Evolutionary conservation across 2,797 vertebrate genomes (phyloP), one percentile per base, ranked within the genome.

Genomic region (Propithecus perrieri): DNA sequence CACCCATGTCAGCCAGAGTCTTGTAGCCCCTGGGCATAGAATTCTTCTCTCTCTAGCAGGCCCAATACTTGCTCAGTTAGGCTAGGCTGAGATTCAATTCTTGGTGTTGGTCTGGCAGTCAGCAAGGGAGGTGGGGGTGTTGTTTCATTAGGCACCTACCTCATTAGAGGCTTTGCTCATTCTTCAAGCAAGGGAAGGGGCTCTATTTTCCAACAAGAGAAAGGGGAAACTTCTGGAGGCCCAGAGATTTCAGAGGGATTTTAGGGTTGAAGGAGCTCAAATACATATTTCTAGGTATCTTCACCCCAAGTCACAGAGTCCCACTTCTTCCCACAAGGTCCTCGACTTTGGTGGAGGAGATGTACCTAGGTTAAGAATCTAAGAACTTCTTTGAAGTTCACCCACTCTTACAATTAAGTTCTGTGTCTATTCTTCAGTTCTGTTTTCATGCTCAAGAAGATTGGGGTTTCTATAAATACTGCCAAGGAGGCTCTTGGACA

Each of bases 401-500:
- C 38, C n/a, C 3, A 2, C 28, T 93, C 63, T 85, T 71, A n/a
- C 0, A 59, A 72, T 81, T 28, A 69, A n/a, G 28, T 69, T 55
- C 18, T 67, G 20, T 78, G 28, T 89, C 26, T 86, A 33, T 84
- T 95, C 69, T 92, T 78, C 41, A 74, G 30, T 28, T 95, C 76
- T 69, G 28, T 71, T 86, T 79, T 95, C 75, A 53, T 35, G n/a
- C 38, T 59, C 11, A 80, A 35, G 50, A 80, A 94, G 28, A 91
- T 83, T 4, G 74, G 17, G 46, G 4, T 57, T 94, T 85, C 61
- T 84, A 89, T 88, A 83, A 87, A 74, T 86, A 84, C 11, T 71
- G 20, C 55, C 86, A 90, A 22, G 67, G 83, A 85, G 59, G 65
- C 87, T 88, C 35, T 97, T 79, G 74, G 63, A 86, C 69, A 91